Percentiles rank a stretch among this genome's conserved stretches.
These are phyloP conservation scores for Chelmon rostratus DNA, from an alignment of 2,797 vertebrate species.

Conservation along the genomic window DNA sequence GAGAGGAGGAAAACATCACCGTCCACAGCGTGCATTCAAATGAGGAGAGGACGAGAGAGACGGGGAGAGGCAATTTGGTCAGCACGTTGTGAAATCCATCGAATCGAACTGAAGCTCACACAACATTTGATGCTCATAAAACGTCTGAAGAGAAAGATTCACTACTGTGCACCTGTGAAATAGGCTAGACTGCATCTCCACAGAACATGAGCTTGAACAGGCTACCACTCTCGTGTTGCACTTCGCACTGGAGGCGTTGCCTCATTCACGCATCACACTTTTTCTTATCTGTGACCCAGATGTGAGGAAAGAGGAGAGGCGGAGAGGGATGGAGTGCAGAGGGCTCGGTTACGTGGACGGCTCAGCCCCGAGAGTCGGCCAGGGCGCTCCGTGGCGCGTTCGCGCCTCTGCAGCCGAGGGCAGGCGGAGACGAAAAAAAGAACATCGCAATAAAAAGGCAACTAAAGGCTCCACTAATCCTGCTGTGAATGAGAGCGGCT, in stretches of 20 bases:
- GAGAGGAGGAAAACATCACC: conserved; percentile 12
- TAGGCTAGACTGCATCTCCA: not conserved
- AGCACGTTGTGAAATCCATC: not conserved
- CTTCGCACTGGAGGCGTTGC: not conserved
- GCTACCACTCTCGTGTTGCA: not conserved
- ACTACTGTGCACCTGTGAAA: not conserved
- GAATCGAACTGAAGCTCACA: not conserved
- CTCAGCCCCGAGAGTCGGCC: conserved; percentile 24
- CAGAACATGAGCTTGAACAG: not conserved
- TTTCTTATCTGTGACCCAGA: conserved; percentile 49
- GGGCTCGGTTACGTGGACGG: conserved; percentile 21
- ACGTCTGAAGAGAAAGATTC: not conserved
- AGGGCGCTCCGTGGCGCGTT: conserved; percentile 7
- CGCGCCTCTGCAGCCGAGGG: conserved; percentile 42
- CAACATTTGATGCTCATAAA: not conserved
- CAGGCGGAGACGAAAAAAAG: not conserved
- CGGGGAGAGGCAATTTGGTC: not conserved
- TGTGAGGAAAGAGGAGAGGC: conserved; percentile 15
- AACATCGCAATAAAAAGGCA: conserved; percentile 56
- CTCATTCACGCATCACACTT: conserved; percentile 14
- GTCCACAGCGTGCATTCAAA: conserved; percentile 30
- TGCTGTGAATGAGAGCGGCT: conserved; percentile 82
- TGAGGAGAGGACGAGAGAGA: conserved; percentile 2
- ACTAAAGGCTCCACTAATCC: conserved; percentile 84
- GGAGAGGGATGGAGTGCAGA: not conserved